Evolutionary conservation across 2,113 vertebrate genomes (phyloP).

Genomic region (Microcebus lehilahytsara): DNA sequence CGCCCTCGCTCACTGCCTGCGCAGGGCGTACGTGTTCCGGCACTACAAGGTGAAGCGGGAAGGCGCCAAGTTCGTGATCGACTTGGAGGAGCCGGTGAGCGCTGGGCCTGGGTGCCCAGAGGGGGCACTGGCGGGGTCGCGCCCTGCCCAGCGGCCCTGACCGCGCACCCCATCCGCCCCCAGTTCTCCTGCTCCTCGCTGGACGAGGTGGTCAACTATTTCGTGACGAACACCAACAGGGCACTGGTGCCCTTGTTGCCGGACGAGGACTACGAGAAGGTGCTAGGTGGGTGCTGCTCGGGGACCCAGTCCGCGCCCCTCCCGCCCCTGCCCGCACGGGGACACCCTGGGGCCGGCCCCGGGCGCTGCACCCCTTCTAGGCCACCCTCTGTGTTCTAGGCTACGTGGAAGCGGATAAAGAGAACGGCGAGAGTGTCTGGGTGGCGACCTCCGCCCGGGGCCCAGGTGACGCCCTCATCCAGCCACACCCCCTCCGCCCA

Average conservation of each 20-base stretch:
- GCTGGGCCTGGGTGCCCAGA: not conserved
- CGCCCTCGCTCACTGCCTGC: no score
- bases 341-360: not conserved
- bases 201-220: slow-evolving; percentile 80
- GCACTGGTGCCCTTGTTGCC: slow-evolving; percentile 82
- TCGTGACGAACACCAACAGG: slow-evolving; percentile 82
- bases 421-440: slow-evolving; percentile 84
- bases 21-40: slow-evolving; percentile 74
- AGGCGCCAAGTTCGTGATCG: slow-evolving; percentile 81
- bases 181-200: slow-evolving; percentile 86
- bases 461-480: slow-evolving; percentile 25
- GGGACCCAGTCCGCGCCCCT: not conserved
- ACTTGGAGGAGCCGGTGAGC: slow-evolving; percentile 88
- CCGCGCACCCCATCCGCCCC: not conserved
- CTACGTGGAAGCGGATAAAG: slow-evolving; percentile 79
- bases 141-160: not conserved
- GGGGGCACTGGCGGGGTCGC: not conserved
- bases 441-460: not conserved
- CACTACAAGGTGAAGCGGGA: slow-evolving; percentile 85
- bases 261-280: slow-evolving; percentile 85
- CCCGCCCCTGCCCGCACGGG: rapidly evolving
- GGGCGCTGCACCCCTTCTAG: not conserved
- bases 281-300: slow-evolving; percentile 81
- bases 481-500: not conserved
- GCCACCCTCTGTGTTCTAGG: slow-evolving; percentile 75